Percentiles rank a stretch among this genome's conserved stretches.
These are phyloP conservation scores for Theocolax elegans DNA, from an alignment of 1,140 invertebrate species.

Conservation along the genomic window DNA sequence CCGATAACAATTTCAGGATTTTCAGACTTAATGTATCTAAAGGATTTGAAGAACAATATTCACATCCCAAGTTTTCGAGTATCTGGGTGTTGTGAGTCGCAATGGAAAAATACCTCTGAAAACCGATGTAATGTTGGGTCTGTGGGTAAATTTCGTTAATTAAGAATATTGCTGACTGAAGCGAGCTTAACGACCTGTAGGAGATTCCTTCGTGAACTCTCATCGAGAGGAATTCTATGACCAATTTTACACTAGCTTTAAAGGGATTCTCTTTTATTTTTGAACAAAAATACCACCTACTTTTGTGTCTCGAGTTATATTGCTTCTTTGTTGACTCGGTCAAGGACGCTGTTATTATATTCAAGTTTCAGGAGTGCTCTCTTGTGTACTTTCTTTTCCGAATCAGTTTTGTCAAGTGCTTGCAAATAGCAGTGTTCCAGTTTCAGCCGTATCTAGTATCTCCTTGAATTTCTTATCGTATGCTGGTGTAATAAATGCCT, in stretches of 20 bases:
- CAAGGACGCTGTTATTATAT: too few species aligned
- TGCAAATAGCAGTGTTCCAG: constrained; percentile 14
- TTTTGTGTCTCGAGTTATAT: too few species aligned
- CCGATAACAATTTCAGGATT: not conserved
- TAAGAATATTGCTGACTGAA: not conserved
- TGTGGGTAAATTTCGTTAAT: not conserved
- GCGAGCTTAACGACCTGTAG: not conserved
- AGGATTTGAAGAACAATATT: not conserved
- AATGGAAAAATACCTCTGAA: not conserved
- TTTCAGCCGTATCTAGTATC: constrained; percentile 28
- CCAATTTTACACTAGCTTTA: too few species aligned
- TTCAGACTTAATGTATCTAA: not conserved
- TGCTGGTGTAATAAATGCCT: constrained; percentile 30
- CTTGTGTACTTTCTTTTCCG: not conserved
- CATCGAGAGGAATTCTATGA: too few species aligned
- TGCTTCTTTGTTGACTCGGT: too few species aligned
- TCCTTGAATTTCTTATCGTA: constrained; percentile 13
- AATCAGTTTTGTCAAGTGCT: constrained; percentile 5
- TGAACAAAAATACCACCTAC: too few species aligned
- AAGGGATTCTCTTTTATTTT: too few species aligned
- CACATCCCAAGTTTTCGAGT: not conserved
- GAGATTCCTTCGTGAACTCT: not conserved
- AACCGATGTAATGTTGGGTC: not conserved
- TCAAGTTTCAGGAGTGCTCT: too few species aligned
- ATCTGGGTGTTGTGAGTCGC: not conserved